Conservation (phyloP, 2,888 invertebrate genomes). For the Cephus pygmeus region DNA sequence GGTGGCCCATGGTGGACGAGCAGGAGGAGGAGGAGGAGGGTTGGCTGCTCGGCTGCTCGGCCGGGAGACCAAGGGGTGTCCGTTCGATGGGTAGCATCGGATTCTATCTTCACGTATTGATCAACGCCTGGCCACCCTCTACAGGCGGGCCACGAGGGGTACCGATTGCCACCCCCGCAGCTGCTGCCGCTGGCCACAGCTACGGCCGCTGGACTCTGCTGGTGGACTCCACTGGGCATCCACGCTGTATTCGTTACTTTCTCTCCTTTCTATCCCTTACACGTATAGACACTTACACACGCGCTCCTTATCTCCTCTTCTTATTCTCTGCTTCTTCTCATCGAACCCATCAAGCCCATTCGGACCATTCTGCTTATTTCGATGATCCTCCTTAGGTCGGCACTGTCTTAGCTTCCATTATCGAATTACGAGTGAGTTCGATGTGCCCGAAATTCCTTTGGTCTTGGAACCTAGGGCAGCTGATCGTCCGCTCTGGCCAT, state of each 20-base stretch:
- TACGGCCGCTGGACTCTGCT: constrained; percentile 64
- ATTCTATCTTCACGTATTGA: constrained; percentile 67
- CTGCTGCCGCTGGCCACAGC: constrained; percentile 58
- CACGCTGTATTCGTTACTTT: constrained; percentile 35
- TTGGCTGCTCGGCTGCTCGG: neutral
- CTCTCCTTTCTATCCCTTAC: neutral
- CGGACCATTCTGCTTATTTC: neutral
- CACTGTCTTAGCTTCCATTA: neutral
- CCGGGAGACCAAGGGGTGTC: constrained; percentile 31
- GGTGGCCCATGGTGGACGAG: constrained; percentile 21
- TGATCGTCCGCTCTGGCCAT: neutral
- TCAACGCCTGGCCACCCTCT: constrained; percentile 65
- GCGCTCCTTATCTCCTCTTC: neutral
- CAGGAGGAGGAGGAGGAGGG: neutral
- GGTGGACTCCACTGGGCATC: constrained; percentile 41
- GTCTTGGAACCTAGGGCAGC: neutral
- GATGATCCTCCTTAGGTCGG: neutral
- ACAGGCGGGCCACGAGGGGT: constrained; percentile 32
- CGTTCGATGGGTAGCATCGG: constrained; percentile 62
- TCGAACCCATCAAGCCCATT: neutral
- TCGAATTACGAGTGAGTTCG: neutral
- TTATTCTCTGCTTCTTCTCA: neutral
- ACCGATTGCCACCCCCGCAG: constrained; percentile 61
- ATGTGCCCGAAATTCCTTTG: neutral
- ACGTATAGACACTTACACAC: neutral